A percentile compares a stretch with the other conserved stretches of the same genome.
phyloP scores from a whole-genome alignment of 2,113 vertebrate genomes.

The Barnardius zonarius region DNA sequence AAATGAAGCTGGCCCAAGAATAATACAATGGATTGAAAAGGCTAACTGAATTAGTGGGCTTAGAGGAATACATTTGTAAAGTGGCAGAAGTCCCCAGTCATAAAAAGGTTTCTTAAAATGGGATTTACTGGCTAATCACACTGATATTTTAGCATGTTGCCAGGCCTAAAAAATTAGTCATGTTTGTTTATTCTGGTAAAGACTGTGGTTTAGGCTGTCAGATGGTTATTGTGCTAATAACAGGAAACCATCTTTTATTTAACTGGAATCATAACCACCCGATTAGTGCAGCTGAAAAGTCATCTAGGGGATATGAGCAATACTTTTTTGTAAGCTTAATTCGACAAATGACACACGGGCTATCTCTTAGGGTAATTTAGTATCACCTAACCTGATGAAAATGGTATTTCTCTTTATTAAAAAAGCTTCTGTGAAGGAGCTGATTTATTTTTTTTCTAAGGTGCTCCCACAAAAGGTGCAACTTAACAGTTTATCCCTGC shows the following conservation, averaged over 20 bases:
- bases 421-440: conserved; percentile 14
- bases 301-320: not conserved
- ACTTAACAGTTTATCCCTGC: conserved; percentile 50
- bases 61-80: conserved; percentile 89
- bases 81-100: conserved; percentile 85
- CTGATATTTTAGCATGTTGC: conserved; percentile 83
- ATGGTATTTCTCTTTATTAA: conserved; percentile 18
- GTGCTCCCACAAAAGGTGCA: conserved; percentile 60
- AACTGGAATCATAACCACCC: conserved; percentile 33
- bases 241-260: conserved; percentile 48
- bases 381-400: conserved; percentile 19
- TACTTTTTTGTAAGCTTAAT: conserved; percentile 31
- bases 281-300: not conserved
- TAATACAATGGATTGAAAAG: conserved; percentile 88
- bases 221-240: conserved; percentile 65
- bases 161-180: conserved; percentile 77
- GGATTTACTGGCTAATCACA: conserved; percentile 84
- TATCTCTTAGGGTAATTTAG: conserved; percentile 11
- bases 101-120: conserved; percentile 86
- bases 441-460: not conserved
- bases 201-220: conserved; percentile 66
- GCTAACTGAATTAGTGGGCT: conserved; percentile 88
- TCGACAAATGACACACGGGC: not conserved
- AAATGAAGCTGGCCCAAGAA: conserved; percentile 84
- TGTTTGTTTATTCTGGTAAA: conserved; percentile 82